Percentiles rank a stretch among this genome's conserved stretches.
These are phyloP conservation scores for Sinocyclocheilus anophthalmus DNA, from an alignment of 2,113 vertebrate genomes.

Conservation along the genomic window DNA sequence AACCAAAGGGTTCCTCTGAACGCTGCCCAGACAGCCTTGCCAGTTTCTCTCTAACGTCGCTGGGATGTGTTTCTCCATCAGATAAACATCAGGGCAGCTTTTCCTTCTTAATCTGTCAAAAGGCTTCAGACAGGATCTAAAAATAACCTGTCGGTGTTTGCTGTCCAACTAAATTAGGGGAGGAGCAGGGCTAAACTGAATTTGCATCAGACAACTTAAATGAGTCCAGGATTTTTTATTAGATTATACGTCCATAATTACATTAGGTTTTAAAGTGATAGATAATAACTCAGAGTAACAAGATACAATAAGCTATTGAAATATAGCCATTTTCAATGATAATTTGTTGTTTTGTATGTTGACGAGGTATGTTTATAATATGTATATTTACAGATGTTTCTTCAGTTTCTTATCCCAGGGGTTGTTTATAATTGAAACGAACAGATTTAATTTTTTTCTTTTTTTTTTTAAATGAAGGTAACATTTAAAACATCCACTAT, in stretches of 20 bases:
- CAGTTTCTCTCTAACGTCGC: neutral
- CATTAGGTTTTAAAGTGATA: constrained; percentile 23
- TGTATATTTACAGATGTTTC: neutral
- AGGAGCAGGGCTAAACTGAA: constrained; percentile 26
- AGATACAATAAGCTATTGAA: constrained; percentile 15
- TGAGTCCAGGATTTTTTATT: constrained; percentile 38
- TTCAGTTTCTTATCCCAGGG: neutral
- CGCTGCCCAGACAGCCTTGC: neutral
- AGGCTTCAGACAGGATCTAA: constrained; percentile 33
- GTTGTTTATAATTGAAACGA: neutral
- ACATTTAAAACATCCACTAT: neutral
- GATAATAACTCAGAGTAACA: constrained; percentile 22
- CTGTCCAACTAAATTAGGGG: constrained; percentile 48
- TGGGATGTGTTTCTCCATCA: constrained; percentile 17
- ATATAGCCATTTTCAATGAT: neutral
- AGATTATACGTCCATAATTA: constrained; percentile 43
- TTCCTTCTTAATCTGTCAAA: constrained; percentile 36
- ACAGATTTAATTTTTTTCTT: neutral
- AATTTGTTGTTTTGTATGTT: neutral
- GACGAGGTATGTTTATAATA: neutral
- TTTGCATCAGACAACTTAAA: constrained; percentile 32
- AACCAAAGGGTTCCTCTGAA: constrained; percentile 25
- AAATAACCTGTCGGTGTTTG: constrained; percentile 30
- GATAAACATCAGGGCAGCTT: constrained; percentile 5
- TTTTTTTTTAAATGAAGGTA: neutral